Base-by-base conservation (phyloP, 2,797 vertebrate species). In the Chelon labrosus region DNA sequence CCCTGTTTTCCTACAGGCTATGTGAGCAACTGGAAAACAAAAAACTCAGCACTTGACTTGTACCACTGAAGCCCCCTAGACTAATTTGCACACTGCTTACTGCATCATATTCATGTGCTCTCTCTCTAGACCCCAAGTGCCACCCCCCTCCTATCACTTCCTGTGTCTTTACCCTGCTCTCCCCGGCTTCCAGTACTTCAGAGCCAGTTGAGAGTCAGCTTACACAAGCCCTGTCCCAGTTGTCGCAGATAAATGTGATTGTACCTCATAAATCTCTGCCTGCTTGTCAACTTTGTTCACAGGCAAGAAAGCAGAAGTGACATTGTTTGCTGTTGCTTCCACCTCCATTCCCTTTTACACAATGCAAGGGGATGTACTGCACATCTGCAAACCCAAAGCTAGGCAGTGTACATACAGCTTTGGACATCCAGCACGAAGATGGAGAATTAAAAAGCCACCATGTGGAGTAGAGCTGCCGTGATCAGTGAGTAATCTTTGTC, bases 11-110 rank as follows among this genome's bases (percentile, higher is more conserved):
- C 82, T 85, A 82, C 80, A 76, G 79, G 80, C 83, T 72, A 75
- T 78, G 67, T 79, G 76, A 89, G 75, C 83, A 84, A 85, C 64
- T 47, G 73, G 75, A 88, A 91, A 93, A 91, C 88, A 92, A 92
- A 90, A 81, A 88, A 68, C 80, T 89, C 89, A 91, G 89, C 84
- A 88, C 57, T 82, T 71, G 88, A 92, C 78, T 79, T 69, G 70
- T 75, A 78, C 78, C 3, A 37, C 52, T 46, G 41, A 83, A 86
- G 53, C 46, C 76, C 65, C 42, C 66, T 42, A 62, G 73, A 89
- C 83, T 89, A 67, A 89, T 91, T 86, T 91, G 68, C 88, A 83
- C 87, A 78, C 49, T 87, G 81, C 79, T 88, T 85, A 83, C 87
- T 83, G 64, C 80, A 85, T 87, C 79, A 80, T 77, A 85, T 83